Percentiles rank a stretch among this genome's conserved stretches.
Conservation (phyloP, 2,888 invertebrate species). For the Biston betularia region DNA sequence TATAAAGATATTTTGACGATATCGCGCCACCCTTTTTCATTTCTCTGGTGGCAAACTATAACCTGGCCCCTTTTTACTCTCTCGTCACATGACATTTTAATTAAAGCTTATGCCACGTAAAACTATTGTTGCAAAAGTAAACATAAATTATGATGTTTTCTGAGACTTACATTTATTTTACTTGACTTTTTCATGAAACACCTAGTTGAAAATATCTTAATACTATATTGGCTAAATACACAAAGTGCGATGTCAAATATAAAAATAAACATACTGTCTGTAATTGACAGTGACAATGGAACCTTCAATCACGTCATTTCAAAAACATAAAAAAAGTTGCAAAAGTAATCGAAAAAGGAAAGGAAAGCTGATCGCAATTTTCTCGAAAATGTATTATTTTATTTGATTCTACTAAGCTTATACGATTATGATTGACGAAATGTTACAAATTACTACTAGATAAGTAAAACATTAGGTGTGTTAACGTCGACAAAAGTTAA, state of each 20-base stretch:
- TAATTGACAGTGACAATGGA: not conserved
- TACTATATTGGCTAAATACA: not conserved
- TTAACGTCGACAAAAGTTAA: slow-evolving; percentile 15
- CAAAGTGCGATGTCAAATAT: not conserved
- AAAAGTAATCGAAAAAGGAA: slow-evolving; percentile 3
- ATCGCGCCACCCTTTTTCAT: too few species aligned
- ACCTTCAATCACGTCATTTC: not conserved
- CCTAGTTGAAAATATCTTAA: too few species aligned
- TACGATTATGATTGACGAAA: slow-evolving; percentile 12
- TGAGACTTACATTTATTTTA: too few species aligned
- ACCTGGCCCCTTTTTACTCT: too few species aligned
- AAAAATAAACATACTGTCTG: not conserved
- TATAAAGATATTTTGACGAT: too few species aligned
- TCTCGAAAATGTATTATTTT: not conserved
- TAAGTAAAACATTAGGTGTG: not conserved
- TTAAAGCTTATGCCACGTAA: too few species aligned
- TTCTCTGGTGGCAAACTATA: too few species aligned
- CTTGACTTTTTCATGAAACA: too few species aligned
- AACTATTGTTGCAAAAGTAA: too few species aligned
- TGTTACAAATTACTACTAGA: slow-evolving; percentile 3
- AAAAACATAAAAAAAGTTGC: not conserved
- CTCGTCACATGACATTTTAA: too few species aligned
- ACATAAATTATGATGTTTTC: too few species aligned
- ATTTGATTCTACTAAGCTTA: slow-evolving; percentile 4
- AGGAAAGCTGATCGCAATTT: slow-evolving; percentile 2